Evolutionary conservation across 2,888 invertebrate species (phyloP).

Genomic region (Trachelus troglodyta): DNA sequence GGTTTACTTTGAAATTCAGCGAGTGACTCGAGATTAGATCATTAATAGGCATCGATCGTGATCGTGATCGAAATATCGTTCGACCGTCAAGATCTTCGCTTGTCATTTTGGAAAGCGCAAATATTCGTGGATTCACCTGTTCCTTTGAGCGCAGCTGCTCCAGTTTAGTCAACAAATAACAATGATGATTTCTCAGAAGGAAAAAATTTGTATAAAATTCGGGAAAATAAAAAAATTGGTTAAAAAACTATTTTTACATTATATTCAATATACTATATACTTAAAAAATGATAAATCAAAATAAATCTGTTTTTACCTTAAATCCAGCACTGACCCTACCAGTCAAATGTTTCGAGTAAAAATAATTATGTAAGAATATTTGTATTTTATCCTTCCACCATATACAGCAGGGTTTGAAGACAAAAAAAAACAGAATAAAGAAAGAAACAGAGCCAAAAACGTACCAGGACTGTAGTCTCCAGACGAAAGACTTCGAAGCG

Average conservation of each 20-base stretch:
- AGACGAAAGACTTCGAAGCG: conserved; percentile 51
- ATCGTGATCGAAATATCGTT: conserved; percentile 2
- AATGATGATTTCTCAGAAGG: no score
- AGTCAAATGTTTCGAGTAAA: background rate
- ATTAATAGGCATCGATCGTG: background rate
- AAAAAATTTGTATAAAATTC: no score
- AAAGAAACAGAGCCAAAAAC: conserved; percentile 13
- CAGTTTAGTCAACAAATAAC: background rate
- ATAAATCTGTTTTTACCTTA: background rate
- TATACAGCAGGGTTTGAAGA: background rate
- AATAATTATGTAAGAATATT: background rate
- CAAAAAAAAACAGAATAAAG: background rate
- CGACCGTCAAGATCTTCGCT: conserved; percentile 8
- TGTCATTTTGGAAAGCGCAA: conserved; percentile 2
- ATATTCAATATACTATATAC: background rate
- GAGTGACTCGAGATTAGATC: background rate
- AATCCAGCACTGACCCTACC: background rate
- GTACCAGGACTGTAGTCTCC: conserved; percentile 39
- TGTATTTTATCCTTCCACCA: background rate
- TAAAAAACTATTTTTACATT: background rate
- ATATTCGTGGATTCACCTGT: background rate
- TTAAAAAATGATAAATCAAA: background rate
- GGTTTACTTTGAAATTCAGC: background rate
- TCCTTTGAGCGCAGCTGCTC: background rate
- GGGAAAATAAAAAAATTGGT: background rate